phyloP scores from a whole-genome alignment of 1,140 invertebrate genomes.

The Propsilocerus akamusi region DNA sequence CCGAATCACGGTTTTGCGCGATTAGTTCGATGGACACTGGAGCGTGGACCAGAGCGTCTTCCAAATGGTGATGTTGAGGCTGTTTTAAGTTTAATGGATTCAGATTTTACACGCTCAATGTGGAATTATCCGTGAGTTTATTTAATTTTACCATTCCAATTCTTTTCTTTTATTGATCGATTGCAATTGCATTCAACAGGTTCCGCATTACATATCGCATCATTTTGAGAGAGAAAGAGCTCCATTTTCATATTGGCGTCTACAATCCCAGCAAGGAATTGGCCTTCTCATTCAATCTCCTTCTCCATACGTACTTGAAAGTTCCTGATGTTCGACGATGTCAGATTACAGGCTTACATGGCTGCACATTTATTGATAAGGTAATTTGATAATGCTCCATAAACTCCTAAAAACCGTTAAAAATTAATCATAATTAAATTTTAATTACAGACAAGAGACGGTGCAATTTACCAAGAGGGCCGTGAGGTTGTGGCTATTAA shows the following conservation, averaged over 20 bases:
- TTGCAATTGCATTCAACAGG: slow-evolving; percentile 23
- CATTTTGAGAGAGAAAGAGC: slow-evolving; percentile 73
- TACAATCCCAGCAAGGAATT: slow-evolving; percentile 81
- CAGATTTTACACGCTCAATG: slow-evolving; percentile 78
- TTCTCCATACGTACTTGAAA: slow-evolving; percentile 90
- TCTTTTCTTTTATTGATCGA: slow-evolving; percentile 4
- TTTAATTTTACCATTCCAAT: neutral
- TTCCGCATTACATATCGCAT: slow-evolving; percentile 73
- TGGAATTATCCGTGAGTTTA: slow-evolving; percentile 76
- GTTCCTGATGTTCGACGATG: slow-evolving; percentile 80
- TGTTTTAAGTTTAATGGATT: slow-evolving; percentile 78
- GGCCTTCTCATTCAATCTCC: slow-evolving; percentile 79
- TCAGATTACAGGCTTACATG: slow-evolving; percentile 77
- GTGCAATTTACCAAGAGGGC: slow-evolving; percentile 65
- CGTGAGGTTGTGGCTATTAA: slow-evolving; percentile 72
- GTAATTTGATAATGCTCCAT: slow-evolving; percentile 31
- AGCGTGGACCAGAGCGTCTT: slow-evolving; percentile 67
- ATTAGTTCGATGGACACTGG: slow-evolving; percentile 75
- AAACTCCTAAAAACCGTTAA: neutral
- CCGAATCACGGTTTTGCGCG: slow-evolving; percentile 90
- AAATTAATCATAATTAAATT: slow-evolving; percentile 6
- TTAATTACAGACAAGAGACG: slow-evolving; percentile 48
- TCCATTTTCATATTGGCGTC: slow-evolving; percentile 80
- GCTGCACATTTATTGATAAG: slow-evolving; percentile 86
- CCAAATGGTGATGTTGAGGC: slow-evolving; percentile 80